These are phyloP conservation scores for Sarcophaga subvicina DNA, from an alignment of 2,888 invertebrate species.

Conservation along the genomic window DNA sequence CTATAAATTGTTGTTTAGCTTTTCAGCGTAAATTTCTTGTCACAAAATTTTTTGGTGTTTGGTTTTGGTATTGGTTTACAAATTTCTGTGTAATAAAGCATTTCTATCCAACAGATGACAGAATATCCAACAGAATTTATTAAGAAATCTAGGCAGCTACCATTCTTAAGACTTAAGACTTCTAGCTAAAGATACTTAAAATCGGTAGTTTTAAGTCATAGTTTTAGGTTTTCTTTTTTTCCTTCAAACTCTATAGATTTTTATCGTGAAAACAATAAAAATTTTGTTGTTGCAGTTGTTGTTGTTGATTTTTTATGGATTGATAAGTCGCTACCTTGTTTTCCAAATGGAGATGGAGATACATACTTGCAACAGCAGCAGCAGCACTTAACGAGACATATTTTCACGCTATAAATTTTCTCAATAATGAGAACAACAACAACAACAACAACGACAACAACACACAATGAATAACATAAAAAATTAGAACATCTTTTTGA, in stretches of 20 bases:
- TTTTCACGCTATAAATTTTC: constrained; percentile 69
- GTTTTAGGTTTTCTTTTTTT: background rate
- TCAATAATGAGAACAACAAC: constrained; percentile 25
- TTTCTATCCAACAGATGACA: background rate
- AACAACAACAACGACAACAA: background rate
- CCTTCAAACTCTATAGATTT: constrained; percentile 13
- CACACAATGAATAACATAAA: constrained; percentile 28
- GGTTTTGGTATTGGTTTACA: background rate
- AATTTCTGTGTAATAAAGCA: constrained; percentile 55
- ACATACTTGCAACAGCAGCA: background rate
- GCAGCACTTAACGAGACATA: constrained; percentile 57
- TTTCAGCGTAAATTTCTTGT: background rate
- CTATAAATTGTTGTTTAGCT: background rate
- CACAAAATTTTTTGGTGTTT: background rate
- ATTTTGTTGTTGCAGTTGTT: constrained; percentile 11
- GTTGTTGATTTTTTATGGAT: constrained; percentile 51
- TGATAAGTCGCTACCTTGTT: constrained; percentile 63
- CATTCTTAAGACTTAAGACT: constrained; percentile 23
- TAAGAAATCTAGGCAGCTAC: constrained; percentile 22
- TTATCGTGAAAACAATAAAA: constrained; percentile 63
- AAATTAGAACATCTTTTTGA: constrained; percentile 47
- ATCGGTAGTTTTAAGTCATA: constrained; percentile 34
- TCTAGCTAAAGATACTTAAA: constrained; percentile 18
- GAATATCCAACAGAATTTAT: constrained; percentile 19
- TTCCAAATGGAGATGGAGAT: background rate